Percentiles rank a stretch among this genome's conserved stretches.
These are phyloP conservation scores for Squalus acanthias DNA, from an alignment of 2,797 vertebrate species.

Conservation along the genomic window DNA sequence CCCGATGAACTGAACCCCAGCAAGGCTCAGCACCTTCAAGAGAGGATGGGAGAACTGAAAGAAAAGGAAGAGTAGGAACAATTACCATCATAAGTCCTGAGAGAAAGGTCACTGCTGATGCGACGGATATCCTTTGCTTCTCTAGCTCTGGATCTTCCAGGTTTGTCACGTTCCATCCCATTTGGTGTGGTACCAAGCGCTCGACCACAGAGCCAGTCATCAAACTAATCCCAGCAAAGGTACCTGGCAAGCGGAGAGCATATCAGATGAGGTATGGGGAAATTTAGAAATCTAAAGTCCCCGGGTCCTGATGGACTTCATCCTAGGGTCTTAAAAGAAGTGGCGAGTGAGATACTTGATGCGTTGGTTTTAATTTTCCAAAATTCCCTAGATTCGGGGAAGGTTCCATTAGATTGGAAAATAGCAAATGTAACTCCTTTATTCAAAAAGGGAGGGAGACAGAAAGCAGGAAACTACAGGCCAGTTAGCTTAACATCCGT, in stretches of 20 bases:
- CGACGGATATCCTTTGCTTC: constrained; percentile 74
- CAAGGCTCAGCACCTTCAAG: neutral
- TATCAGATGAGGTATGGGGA: neutral
- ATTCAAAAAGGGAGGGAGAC: too few species aligned
- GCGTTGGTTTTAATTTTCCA: too few species aligned
- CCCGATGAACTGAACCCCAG: neutral
- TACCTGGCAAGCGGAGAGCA: constrained; percentile 59
- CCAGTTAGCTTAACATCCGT: too few species aligned
- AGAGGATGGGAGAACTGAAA: neutral
- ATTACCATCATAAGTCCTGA: constrained; percentile 80
- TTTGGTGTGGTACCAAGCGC: constrained; percentile 69
- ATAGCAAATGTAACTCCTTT: too few species aligned
- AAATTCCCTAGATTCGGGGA: too few species aligned
- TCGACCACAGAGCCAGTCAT: constrained; percentile 86
- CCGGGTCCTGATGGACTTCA: too few species aligned
- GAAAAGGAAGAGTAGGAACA: neutral
- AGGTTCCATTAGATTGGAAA: too few species aligned
- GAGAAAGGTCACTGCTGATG: constrained; percentile 76
- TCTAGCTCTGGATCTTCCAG: constrained; percentile 63
- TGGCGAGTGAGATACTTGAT: too few species aligned
- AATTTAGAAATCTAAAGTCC: too few species aligned
- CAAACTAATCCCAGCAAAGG: constrained; percentile 83
- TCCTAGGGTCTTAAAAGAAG: too few species aligned
- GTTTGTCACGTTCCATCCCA: constrained; percentile 65
- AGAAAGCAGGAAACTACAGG: too few species aligned